phyloP scores from a whole-genome alignment of 2,113 vertebrate genomes.

The Pollachius pollachius region DNA sequence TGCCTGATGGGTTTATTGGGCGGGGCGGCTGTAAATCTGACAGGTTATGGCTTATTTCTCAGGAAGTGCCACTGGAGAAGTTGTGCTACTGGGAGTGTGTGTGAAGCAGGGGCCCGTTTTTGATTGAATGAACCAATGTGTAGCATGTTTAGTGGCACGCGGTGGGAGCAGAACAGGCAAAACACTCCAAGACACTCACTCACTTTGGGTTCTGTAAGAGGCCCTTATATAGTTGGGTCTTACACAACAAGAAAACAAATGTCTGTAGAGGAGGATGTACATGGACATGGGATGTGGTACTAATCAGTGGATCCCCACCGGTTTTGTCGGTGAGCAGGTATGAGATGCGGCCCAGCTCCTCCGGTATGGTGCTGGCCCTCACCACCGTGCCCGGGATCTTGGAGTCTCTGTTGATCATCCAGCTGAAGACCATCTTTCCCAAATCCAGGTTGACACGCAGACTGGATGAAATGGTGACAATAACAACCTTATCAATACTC shows the following conservation, averaged over 20 bases:
- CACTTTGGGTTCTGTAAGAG: too few species aligned
- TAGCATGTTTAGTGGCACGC: slow-evolving; percentile 41
- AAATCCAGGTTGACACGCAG: slow-evolving; percentile 97
- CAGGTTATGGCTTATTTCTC: slow-evolving; percentile 38
- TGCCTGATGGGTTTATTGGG: slow-evolving; percentile 59
- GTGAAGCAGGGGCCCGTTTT: slow-evolving; percentile 25
- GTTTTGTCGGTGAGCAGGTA: slow-evolving; percentile 98
- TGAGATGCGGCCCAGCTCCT: slow-evolving; percentile 94
- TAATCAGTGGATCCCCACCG: slow-evolving; percentile 65
- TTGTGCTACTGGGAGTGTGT: slow-evolving; percentile 40
- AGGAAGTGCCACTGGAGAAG: slow-evolving; percentile 45
- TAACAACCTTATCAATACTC: neutral
- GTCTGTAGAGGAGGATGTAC: too few species aligned
- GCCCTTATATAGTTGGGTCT: too few species aligned
- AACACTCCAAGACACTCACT: slow-evolving; percentile 27
- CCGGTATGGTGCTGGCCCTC: slow-evolving; percentile 93
- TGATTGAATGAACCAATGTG: slow-evolving; percentile 68
- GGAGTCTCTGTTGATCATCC: slow-evolving; percentile 95
- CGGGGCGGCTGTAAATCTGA: slow-evolving; percentile 64
- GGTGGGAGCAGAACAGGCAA: slow-evolving; percentile 11
- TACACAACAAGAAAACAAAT: too few species aligned
- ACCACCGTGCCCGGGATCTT: slow-evolving; percentile 96
- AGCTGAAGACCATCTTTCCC: slow-evolving; percentile 99
- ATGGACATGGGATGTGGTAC: too few species aligned
- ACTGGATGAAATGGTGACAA: slow-evolving; percentile 55